A percentile compares a stretch with the other conserved stretches of the same genome.
Conservation (phyloP, 2,888 invertebrate species). For the Ectemnius continuus region DNA sequence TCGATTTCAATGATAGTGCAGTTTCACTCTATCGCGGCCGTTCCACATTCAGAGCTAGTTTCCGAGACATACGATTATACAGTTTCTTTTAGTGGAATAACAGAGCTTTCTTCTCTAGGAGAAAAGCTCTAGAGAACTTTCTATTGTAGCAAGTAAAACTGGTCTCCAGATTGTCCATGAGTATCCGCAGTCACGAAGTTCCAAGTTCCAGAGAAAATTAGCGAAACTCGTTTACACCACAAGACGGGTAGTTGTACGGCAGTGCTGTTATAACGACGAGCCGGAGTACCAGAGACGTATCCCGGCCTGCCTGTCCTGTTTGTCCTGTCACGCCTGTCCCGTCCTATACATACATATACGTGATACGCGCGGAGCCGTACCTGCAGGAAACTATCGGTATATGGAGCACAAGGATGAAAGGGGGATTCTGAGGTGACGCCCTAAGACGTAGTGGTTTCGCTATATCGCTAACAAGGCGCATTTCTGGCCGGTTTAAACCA, state of each 20-base stretch:
- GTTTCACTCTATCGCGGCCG: too few species aligned
- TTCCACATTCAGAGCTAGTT: too few species aligned
- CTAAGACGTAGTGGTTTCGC: conserved; percentile 40
- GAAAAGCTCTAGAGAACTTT: not conserved
- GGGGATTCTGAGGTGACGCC: conserved; percentile 29
- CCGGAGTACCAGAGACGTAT: conserved; percentile 12
- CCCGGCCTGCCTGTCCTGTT: too few species aligned
- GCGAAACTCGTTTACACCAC: conserved; percentile 60
- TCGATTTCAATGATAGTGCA: too few species aligned
- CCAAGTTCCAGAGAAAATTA: conserved; percentile 54
- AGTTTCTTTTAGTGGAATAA: too few species aligned
- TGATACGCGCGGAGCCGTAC: conserved; percentile 11
- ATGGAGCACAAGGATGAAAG: not conserved
- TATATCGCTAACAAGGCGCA: conserved; percentile 51
- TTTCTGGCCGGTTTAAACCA: conserved; percentile 39
- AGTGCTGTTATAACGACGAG: conserved; percentile 55
- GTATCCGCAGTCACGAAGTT: conserved; percentile 46
- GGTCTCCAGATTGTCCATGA: conserved; percentile 29
- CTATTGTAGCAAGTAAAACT: conserved; percentile 2
- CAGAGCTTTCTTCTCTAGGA: too few species aligned
- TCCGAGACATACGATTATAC: too few species aligned
- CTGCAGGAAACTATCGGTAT: conserved; percentile 10
- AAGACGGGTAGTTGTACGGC: conserved; percentile 57
- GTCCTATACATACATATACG: conserved; percentile 4
- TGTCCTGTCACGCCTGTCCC: too few species aligned